A percentile compares a stretch with the other conserved stretches of the same genome.
These are phyloP conservation scores for Drosophila repleta DNA, from an alignment of 1,140 invertebrate genomes.

Conservation along the genomic window DNA sequence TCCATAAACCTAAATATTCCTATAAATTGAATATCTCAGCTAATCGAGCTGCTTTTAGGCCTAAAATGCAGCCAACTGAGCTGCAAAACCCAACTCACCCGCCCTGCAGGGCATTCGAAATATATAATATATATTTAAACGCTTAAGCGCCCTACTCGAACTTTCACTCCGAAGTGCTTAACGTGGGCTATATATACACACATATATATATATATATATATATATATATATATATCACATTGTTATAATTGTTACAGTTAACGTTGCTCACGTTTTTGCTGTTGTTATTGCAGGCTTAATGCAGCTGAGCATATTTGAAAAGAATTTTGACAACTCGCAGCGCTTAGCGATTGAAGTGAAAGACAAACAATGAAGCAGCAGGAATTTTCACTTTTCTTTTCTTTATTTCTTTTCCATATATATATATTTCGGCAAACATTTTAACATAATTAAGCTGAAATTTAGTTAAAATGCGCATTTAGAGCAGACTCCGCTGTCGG, in stretches of 20 bases:
- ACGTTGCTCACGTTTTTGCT: conserved; percentile 23
- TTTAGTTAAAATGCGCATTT: conserved; percentile 49
- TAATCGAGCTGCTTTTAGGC: no score
- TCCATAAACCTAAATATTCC: no score
- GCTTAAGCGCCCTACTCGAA: conserved; percentile 21
- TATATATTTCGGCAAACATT: conserved; percentile 14
- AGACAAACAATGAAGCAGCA: conserved; percentile 47
- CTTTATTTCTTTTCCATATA: background rate
- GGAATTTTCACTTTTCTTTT: conserved; percentile 66
- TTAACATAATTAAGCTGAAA: conserved; percentile 61
- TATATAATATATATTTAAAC: no score
- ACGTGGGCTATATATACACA: conserved; percentile 27
- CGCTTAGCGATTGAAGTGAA: conserved; percentile 31
- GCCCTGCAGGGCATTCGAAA: conserved; percentile 6
- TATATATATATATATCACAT: background rate
- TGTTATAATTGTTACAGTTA: conserved; percentile 43
- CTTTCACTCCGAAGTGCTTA: conserved; percentile 65
- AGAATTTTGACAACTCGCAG: conserved; percentile 51
- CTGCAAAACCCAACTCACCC: no score
- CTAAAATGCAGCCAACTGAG: no score
- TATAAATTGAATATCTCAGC: no score
- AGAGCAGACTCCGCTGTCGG: conserved; percentile 6
- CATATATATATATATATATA: no score
- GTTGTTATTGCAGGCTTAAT: conserved; percentile 42
- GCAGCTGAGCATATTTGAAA: conserved; percentile 60